Conservation (phyloP, 2,797 vertebrate genomes). For the Pseudopleuronectes americanus region DNA sequence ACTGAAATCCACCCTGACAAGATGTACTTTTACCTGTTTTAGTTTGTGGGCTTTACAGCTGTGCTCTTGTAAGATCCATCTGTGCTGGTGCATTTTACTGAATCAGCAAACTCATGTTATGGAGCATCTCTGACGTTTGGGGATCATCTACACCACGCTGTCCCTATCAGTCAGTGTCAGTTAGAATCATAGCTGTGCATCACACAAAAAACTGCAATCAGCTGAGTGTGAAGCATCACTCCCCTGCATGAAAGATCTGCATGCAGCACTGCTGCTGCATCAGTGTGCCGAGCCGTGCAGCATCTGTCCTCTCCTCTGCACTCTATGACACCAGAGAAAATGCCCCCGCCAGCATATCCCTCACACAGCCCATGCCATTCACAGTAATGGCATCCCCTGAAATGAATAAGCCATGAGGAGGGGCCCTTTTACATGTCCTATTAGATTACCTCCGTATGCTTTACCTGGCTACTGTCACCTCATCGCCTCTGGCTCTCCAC, state of each 20-base stretch:
- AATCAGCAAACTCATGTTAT: constrained; percentile 50
- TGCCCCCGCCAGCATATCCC: constrained; percentile 73
- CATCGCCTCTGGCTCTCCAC: constrained; percentile 50
- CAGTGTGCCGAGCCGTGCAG: constrained; percentile 44
- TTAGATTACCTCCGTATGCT: constrained; percentile 75
- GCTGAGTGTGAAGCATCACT: constrained; percentile 31
- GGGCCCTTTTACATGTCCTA: constrained; percentile 81
- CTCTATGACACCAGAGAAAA: constrained; percentile 73
- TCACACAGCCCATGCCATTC: constrained; percentile 64
- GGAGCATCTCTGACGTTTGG: constrained; percentile 30
- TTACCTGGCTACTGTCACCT: constrained; percentile 75
- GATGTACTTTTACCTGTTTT: constrained; percentile 20
- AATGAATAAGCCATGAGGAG: constrained; percentile 85
- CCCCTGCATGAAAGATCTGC: constrained; percentile 56
- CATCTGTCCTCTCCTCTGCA: constrained; percentile 67
- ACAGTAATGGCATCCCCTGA: constrained; percentile 81
- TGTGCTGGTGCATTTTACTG: constrained; percentile 39
- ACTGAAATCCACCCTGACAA: constrained; percentile 15
- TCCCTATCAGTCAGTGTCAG: constrained; percentile 27
- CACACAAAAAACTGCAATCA: constrained; percentile 37
- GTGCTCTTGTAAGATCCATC: constrained; percentile 27
- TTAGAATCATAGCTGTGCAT: constrained; percentile 25
- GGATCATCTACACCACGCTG: constrained; percentile 23
- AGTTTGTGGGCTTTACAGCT: not conserved
- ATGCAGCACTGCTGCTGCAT: constrained; percentile 67